phyloP scores from a whole-genome alignment of 2,797 vertebrate species.

The Pseudochaenichthys georgianus region DNA sequence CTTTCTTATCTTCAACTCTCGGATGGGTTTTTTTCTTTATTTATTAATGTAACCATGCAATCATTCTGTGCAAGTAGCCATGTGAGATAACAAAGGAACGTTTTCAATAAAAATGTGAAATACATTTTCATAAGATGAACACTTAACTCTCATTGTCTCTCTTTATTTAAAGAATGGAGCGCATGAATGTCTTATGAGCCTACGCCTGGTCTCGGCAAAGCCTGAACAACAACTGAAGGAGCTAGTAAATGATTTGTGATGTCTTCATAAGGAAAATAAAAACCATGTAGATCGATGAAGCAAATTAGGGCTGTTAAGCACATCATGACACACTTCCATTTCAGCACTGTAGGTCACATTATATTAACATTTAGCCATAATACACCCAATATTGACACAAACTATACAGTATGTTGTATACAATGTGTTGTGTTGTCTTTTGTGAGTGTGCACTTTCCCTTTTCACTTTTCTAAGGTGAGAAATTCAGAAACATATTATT shows the following conservation, averaged over 20 bases:
- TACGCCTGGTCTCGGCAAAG: constrained; percentile 43
- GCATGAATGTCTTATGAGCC: constrained; percentile 63
- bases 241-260: constrained; percentile 53
- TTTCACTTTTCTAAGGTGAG: no score
- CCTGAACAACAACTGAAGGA: constrained; percentile 46
- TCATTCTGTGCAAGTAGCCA: constrained; percentile 27
- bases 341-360: constrained; percentile 1
- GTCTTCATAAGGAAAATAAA: constrained; percentile 44
- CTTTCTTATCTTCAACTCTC: constrained; percentile 13
- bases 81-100: constrained; percentile 29
- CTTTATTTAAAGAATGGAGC: constrained; percentile 54
- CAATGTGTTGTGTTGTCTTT: neutral
- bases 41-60: constrained; percentile 51
- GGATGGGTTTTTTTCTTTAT: constrained; percentile 50
- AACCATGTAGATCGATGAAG: constrained; percentile 9
- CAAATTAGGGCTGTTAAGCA: constrained; percentile 30
- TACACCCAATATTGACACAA: neutral
- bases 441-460: neutral
- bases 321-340: constrained; percentile 27
- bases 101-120: constrained; percentile 47
- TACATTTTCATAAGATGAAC: constrained; percentile 48
- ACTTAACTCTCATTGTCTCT: constrained; percentile 33
- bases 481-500: no score
- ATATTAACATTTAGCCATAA: constrained; percentile 8
- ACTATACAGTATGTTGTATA: neutral